Evolutionary conservation across 2,888 invertebrate genomes (phyloP).

Genomic region (Laothoe populi): DNA sequence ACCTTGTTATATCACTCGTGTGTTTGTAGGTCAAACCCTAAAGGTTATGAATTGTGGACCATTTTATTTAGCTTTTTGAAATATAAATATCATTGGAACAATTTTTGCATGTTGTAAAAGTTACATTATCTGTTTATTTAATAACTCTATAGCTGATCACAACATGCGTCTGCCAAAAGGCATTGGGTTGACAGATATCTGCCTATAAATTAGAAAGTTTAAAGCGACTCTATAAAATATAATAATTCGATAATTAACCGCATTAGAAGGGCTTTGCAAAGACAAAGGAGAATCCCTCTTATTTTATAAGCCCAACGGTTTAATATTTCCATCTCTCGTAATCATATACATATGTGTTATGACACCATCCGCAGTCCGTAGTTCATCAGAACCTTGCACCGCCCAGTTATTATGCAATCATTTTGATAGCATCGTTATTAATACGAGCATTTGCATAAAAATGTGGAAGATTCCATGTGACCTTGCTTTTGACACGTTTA

Average conservation of each 20-base stretch:
- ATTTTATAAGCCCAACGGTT: neutral
- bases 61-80: neutral
- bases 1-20: slow-evolving; percentile 1
- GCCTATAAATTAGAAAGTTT: too few species aligned
- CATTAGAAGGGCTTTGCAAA: neutral
- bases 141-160: too few species aligned
- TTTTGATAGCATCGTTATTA: slow-evolving; percentile 36
- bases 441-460: slow-evolving; percentile 38
- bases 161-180: too few species aligned
- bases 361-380: neutral
- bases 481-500: slow-evolving; percentile 32
- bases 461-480: slow-evolving; percentile 33
- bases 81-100: neutral
- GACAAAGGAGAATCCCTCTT: neutral
- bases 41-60: neutral
- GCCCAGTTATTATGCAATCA: slow-evolving; percentile 34
- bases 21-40: neutral
- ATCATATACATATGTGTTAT: neutral
- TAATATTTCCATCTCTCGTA: neutral
- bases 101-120: neutral
- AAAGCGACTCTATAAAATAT: too few species aligned
- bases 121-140: too few species aligned
- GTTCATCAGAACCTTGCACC: slow-evolving; percentile 12
- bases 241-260: neutral
- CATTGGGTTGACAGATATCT: too few species aligned